These are phyloP conservation scores for Dicentrarchus labrax DNA, from an alignment of 2,113 vertebrate species.

Conservation along the genomic window DNA sequence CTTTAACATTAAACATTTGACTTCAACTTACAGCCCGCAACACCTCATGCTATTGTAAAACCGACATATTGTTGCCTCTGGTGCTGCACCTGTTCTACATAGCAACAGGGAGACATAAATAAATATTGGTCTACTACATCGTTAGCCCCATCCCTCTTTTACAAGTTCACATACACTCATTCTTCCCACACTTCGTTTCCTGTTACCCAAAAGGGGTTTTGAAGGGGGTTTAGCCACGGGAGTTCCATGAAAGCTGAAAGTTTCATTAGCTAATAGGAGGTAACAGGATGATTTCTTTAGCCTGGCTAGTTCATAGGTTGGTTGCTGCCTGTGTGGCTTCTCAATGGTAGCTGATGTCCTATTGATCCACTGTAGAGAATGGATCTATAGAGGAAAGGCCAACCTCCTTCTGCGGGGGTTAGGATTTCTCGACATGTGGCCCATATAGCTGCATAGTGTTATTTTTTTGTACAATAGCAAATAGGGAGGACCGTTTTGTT, in stretches of 20 bases:
- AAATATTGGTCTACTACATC: constrained; percentile 56
- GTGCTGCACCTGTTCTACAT: constrained; percentile 81
- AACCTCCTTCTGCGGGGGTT: constrained; percentile 28
- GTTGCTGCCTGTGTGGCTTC: constrained; percentile 35
- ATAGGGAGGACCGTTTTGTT: constrained; percentile 14
- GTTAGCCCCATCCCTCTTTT: constrained; percentile 30
- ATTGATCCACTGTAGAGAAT: constrained; percentile 56
- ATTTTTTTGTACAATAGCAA: not conserved
- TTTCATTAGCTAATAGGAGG: constrained; percentile 17
- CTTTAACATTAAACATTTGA: constrained; percentile 29
- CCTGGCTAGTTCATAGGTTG: constrained; percentile 19
- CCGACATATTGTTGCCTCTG: constrained; percentile 76
- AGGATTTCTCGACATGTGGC: not conserved
- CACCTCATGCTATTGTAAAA: constrained; percentile 57
- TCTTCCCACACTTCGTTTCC: not conserved
- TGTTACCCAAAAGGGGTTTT: constrained; percentile 20
- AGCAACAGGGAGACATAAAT: constrained; percentile 77
- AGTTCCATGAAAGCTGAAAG: constrained; percentile 21
- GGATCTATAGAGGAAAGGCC: constrained; percentile 32
- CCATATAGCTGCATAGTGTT: not conserved
- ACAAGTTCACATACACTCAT: not conserved
- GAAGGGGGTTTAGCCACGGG: not conserved
- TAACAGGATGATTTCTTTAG: constrained; percentile 42
- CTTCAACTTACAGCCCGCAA: constrained; percentile 27
- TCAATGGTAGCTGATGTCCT: constrained; percentile 31